These are phyloP conservation scores for Cossypha heuglini DNA, from an alignment of 2,797 vertebrate genomes.

Conservation along the genomic window DNA sequence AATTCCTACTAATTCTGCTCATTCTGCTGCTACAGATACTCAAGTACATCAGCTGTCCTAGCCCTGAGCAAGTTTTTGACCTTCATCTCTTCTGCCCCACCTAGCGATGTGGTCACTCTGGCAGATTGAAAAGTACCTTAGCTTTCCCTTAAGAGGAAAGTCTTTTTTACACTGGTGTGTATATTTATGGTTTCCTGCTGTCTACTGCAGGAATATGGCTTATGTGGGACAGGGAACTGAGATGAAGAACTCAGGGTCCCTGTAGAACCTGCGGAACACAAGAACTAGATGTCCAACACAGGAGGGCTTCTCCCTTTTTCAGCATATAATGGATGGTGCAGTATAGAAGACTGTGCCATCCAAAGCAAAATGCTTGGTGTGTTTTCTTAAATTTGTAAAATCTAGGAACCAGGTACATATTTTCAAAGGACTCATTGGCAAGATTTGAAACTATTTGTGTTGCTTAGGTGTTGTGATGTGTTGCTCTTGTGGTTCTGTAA, in stretches of 20 bases:
- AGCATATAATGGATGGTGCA: rapidly evolving
- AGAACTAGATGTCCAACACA: not conserved
- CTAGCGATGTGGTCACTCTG: not conserved
- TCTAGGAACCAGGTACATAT: not conserved
- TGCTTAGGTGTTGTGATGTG: not conserved
- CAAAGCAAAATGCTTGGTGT: rapidly evolving
- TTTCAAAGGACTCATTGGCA: not conserved
- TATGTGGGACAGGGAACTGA: not conserved
- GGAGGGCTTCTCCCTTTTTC: not conserved
- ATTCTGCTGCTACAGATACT: not conserved
- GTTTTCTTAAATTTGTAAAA: not conserved
- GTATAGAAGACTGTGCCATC: not conserved
- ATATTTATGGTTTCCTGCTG: not conserved
- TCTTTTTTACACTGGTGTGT: not conserved
- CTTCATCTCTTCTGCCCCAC: not conserved
- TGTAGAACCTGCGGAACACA: not conserved
- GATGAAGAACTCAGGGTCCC: not conserved
- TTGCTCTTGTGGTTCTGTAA: not conserved
- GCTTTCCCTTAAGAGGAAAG: not conserved
- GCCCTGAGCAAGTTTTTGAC: not conserved
- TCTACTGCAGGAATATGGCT: not conserved
- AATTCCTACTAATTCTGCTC: not conserved
- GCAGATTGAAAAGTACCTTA: not conserved
- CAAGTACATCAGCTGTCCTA: not conserved
- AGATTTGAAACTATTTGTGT: not conserved